Conservation (phyloP, 2,797 vertebrate species). For the Melanotaenia trifasciata region DNA sequence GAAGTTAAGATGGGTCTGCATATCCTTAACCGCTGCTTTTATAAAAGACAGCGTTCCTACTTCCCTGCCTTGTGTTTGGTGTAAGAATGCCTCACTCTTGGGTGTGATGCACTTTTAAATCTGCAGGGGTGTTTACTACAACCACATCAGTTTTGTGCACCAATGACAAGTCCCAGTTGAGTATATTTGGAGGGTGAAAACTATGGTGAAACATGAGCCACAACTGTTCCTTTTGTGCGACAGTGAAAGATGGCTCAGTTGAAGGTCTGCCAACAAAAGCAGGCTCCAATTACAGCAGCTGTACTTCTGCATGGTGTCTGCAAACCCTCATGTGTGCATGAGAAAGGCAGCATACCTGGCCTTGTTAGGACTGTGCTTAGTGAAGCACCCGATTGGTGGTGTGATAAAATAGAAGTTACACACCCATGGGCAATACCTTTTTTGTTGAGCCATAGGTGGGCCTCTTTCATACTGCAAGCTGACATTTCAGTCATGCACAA, state of each 20-base stretch:
- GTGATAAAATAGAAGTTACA: slow-evolving; percentile 48
- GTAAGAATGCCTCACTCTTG: slow-evolving; percentile 26
- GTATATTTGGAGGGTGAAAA: slow-evolving; percentile 21
- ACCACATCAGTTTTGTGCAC: slow-evolving; percentile 13
- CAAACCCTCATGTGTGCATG: slow-evolving; percentile 10
- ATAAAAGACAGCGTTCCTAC: slow-evolving; percentile 11
- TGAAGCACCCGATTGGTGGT: slow-evolving; percentile 24
- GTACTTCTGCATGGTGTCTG: slow-evolving; percentile 25
- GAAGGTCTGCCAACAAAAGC: slow-evolving; percentile 45
- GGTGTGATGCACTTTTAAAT: slow-evolving; percentile 39
- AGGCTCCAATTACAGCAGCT: slow-evolving; percentile 53
- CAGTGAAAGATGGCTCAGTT: slow-evolving; percentile 29
- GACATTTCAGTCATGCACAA: slow-evolving; percentile 45
- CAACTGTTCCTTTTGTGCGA: slow-evolving; percentile 23
- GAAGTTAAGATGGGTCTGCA: slow-evolving; percentile 49
- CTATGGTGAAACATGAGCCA: slow-evolving; percentile 60
- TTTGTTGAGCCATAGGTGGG: slow-evolving; percentile 25
- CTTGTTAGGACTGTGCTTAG: slow-evolving; percentile 48
- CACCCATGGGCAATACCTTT: slow-evolving; percentile 41
- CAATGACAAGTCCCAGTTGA: slow-evolving; percentile 5
- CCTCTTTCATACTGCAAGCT: slow-evolving; percentile 39
- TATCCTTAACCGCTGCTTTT: slow-evolving; percentile 23
- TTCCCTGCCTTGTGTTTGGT: slow-evolving; percentile 27
- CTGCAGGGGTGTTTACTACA: slow-evolving; percentile 11
- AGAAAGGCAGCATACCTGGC: slow-evolving; percentile 10